A percentile compares a stretch with the other conserved stretches of the same genome.
Evolutionary conservation across 2,888 invertebrate species (phyloP).

Genomic region (Tachystola acroxantha): DNA sequence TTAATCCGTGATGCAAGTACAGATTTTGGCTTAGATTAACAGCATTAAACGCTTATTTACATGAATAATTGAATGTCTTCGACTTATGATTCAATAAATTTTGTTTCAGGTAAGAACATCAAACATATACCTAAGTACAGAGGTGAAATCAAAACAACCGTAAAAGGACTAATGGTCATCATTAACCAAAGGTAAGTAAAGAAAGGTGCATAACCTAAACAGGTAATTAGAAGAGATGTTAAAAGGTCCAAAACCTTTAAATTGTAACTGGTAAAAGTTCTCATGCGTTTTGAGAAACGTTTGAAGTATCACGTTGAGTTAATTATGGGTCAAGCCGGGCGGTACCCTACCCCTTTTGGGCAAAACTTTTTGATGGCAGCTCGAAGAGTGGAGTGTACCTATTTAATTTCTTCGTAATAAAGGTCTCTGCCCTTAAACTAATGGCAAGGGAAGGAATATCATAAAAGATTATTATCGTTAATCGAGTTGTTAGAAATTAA

Average conservation of each 20-base stretch:
- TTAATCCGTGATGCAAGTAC: too few relatives aligned
- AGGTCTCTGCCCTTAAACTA: constrained; percentile 42
- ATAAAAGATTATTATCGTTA: neutral
- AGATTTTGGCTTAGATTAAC: too few relatives aligned
- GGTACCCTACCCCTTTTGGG: constrained; percentile 57
- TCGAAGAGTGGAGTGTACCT: constrained; percentile 37
- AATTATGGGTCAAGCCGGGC: constrained; percentile 60
- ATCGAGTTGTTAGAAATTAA: too few relatives aligned
- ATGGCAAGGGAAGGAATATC: constrained; percentile 20
- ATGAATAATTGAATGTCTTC: too few relatives aligned
- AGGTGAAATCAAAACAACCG: neutral
- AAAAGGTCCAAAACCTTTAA: neutral
- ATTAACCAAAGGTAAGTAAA: constrained; percentile 4
- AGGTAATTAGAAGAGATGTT: neutral
- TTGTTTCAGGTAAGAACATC: constrained; percentile 9
- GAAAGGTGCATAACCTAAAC: constrained; percentile 1
- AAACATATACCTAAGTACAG: neutral
- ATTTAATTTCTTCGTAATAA: constrained; percentile 33
- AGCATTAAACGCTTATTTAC: too few relatives aligned
- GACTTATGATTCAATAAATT: too few relatives aligned
- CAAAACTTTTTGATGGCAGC: constrained; percentile 40
- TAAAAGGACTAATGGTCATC: constrained; percentile 2
- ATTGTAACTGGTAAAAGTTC: neutral
- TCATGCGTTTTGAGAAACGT: constrained; percentile 38
- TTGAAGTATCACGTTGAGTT: constrained; percentile 56